Percentiles rank a stretch among this genome's conserved stretches.
phyloP scores from a whole-genome alignment of 2,113 vertebrate genomes.

The Phycodurus eques region DNA sequence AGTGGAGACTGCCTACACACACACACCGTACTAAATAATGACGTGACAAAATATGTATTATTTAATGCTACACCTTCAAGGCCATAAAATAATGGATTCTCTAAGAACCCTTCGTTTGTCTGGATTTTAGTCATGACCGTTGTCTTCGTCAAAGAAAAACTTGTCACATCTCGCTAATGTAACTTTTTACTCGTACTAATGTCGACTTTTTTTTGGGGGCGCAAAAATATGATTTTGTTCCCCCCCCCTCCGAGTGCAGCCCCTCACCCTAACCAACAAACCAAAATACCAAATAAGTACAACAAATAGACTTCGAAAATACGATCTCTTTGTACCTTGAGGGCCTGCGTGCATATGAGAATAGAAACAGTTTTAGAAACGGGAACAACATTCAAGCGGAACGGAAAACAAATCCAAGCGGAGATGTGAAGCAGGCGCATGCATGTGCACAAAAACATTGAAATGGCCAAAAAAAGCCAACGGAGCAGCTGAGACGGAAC shows the following conservation, averaged over 20 bases:
- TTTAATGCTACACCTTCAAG: too few species aligned
- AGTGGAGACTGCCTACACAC: not conserved
- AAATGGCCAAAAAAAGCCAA: not conserved
- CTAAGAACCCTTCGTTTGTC: too few species aligned
- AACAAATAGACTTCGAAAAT: not conserved
- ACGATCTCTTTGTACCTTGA: not conserved
- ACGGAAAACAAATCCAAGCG: not conserved
- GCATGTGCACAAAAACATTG: not conserved
- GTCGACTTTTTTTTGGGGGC: too few species aligned
- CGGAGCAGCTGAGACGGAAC: not conserved
- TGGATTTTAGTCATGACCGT: too few species aligned
- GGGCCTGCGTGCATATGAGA: not conserved
- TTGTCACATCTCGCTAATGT: too few species aligned
- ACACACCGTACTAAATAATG: not conserved
- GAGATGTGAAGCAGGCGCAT: not conserved
- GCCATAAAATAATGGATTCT: too few species aligned
- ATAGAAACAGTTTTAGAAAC: not conserved
- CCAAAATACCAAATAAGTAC: too few species aligned
- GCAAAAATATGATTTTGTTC: too few species aligned
- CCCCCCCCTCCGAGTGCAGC: too few species aligned
- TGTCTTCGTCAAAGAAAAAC: too few species aligned
- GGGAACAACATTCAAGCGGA: not conserved
- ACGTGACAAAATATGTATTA: not conserved
- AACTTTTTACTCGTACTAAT: too few species aligned
- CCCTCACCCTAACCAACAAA: too few species aligned